These are phyloP conservation scores for Mamestra brassicae DNA, from an alignment of 2,888 invertebrate species.

Conservation along the genomic window DNA sequence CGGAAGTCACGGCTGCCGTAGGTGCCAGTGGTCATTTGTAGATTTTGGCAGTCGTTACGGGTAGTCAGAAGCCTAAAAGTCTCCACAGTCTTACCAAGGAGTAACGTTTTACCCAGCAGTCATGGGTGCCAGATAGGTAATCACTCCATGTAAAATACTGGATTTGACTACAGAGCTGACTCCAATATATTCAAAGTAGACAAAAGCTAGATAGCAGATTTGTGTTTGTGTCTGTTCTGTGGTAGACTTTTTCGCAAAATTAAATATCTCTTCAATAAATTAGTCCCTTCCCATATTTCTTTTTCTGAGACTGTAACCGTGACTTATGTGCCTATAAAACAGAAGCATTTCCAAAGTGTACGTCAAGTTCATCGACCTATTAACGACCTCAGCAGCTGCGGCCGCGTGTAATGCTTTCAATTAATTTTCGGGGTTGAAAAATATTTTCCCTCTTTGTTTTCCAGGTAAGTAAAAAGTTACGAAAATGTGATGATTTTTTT, in stretches of 20 bases:
- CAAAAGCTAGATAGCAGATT: no score
- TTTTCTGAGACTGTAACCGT: slow-evolving; percentile 20
- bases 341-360: slow-evolving; percentile 17
- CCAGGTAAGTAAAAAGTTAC: no score
- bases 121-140: no score
- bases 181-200: no score
- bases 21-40: background rate
- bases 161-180: no score
- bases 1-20: no score
- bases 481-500: background rate
- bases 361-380: slow-evolving; percentile 29
- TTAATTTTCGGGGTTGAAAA: slow-evolving; percentile 11
- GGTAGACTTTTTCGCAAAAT: background rate
- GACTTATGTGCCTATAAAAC: slow-evolving; percentile 34
- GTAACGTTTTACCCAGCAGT: background rate
- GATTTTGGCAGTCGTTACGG: background rate
- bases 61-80: background rate
- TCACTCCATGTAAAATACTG: no score
- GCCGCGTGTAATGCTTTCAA: slow-evolving; percentile 15
- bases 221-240: background rate
- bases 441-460: background rate
- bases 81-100: background rate
- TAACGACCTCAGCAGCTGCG: slow-evolving; percentile 26
- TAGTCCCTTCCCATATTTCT: slow-evolving; percentile 15
- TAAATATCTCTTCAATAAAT: background rate